Evolutionary conservation across 2,797 vertebrate genomes (phyloP).

Genomic region (Siniperca obscura): DNA sequence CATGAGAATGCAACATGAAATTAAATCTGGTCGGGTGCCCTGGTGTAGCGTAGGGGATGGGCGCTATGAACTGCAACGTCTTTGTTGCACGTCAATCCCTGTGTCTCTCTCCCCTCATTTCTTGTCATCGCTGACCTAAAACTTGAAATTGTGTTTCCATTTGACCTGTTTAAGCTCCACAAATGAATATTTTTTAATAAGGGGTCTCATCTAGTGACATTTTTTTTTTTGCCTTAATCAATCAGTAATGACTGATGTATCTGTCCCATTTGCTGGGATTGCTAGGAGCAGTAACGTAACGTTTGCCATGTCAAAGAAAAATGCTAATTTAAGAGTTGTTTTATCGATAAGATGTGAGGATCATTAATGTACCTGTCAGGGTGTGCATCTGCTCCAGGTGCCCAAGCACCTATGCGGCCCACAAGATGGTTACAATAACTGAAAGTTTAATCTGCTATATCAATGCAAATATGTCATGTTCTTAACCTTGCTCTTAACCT

Average conservation of each 20-base stretch:
- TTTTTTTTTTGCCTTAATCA: not conserved
- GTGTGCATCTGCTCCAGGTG: not conserved
- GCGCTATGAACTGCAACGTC: too few species aligned
- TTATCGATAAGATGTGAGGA: not conserved
- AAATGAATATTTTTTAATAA: not conserved
- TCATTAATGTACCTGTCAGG: not conserved
- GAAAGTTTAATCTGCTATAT: not conserved
- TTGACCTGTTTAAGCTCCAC: not conserved
- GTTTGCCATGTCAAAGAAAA: not conserved
- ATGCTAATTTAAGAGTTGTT: not conserved
- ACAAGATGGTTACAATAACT: not conserved
- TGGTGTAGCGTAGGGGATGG: too few species aligned
- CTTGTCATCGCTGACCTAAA: not conserved
- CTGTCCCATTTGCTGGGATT: not conserved
- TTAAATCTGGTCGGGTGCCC: not conserved
- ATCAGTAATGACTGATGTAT: not conserved
- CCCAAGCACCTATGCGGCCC: too few species aligned
- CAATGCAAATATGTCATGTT: not conserved
- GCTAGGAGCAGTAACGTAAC: not conserved
- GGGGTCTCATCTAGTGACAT: not conserved
- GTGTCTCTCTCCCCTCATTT: not conserved
- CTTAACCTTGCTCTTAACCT: not conserved
- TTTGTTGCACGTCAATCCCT: not conserved
- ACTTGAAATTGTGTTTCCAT: not conserved
- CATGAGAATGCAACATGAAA: not conserved